These are phyloP conservation scores for Lordiphosa clarofinis DNA, from an alignment of 1,140 invertebrate genomes.

Conservation along the genomic window DNA sequence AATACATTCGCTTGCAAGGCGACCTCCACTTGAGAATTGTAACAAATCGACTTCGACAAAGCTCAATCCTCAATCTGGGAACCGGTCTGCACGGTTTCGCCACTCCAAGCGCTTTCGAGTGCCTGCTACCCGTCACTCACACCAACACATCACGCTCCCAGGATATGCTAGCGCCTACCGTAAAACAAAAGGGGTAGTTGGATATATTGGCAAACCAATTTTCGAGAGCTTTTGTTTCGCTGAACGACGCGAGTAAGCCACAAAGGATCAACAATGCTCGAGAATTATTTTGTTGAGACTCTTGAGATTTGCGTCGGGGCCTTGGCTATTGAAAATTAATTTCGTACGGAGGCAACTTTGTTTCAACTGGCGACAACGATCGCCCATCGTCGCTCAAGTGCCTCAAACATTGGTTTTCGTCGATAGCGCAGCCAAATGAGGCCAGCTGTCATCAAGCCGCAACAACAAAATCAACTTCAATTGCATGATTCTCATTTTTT, in stretches of 20 bases:
- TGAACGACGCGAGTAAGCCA: conserved; percentile 73
- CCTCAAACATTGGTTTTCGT: conserved; percentile 7
- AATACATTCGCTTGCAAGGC: conserved; percentile 37
- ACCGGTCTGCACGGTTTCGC: conserved; percentile 21
- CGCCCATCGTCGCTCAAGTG: background rate
- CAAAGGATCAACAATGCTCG: conserved; percentile 75
- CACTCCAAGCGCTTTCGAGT: conserved; percentile 37
- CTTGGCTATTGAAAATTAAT: conserved; percentile 49
- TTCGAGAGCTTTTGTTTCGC: conserved; percentile 72
- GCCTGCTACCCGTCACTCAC: conserved; percentile 46
- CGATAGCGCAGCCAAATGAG: conserved; percentile 13
- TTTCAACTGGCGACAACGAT: conserved; percentile 24
- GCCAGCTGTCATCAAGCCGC: conserved; percentile 51
- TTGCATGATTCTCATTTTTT: conserved; percentile 57
- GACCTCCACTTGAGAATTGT: conserved; percentile 66
- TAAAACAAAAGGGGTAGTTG: conserved; percentile 68
- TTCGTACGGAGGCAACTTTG: conserved; percentile 58
- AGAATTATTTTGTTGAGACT: conserved; percentile 75
- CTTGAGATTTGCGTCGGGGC: conserved; percentile 37
- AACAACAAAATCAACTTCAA: conserved; percentile 73
- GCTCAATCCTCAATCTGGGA: conserved; percentile 35
- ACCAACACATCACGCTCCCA: conserved; percentile 61
- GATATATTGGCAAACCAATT: conserved; percentile 72
- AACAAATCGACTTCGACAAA: conserved; percentile 79
- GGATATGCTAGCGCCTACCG: conserved; percentile 47